Evolutionary conservation across 2,888 invertebrate species (phyloP).

Genomic region (Polymixis lichenea): DNA sequence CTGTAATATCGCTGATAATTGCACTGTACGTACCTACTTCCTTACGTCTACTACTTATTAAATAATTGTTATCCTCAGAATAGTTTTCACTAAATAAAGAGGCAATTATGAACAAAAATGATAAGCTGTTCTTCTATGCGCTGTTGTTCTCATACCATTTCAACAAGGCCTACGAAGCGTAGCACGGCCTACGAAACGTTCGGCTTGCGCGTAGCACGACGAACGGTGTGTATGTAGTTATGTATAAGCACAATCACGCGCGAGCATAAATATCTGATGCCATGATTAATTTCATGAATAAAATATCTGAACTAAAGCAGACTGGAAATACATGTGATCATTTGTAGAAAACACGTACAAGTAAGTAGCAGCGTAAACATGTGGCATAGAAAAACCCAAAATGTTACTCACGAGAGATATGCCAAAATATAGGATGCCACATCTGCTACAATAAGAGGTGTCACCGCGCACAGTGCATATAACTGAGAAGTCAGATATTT

Average conservation of each 20-base stretch:
- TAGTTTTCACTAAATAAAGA: conserved; percentile 87
- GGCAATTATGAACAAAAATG: not conserved
- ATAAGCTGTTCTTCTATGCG: not conserved
- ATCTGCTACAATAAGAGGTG: not conserved
- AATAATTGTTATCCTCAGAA: conserved; percentile 91
- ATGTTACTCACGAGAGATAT: not conserved
- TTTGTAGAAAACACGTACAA: not conserved
- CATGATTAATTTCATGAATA: too few species aligned
- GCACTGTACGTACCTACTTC: too few species aligned
- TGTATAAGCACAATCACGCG: not conserved
- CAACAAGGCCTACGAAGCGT: not conserved
- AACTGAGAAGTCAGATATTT: too few species aligned
- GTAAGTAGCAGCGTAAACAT: not conserved
- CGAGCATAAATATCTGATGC: not conserved
- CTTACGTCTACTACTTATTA: conserved; percentile 91
- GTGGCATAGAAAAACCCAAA: not conserved
- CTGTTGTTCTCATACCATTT: not conserved
- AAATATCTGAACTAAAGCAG: too few species aligned
- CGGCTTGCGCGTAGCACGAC: not conserved
- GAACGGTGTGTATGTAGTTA: too few species aligned
- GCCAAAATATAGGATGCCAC: not conserved
- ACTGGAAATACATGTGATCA: not conserved
- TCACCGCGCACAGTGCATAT: not conserved
- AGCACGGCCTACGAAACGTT: not conserved
- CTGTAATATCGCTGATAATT: too few species aligned